Evolutionary conservation across 2,797 vertebrate genomes (phyloP).

Genomic region (Xenopus petersii): DNA sequence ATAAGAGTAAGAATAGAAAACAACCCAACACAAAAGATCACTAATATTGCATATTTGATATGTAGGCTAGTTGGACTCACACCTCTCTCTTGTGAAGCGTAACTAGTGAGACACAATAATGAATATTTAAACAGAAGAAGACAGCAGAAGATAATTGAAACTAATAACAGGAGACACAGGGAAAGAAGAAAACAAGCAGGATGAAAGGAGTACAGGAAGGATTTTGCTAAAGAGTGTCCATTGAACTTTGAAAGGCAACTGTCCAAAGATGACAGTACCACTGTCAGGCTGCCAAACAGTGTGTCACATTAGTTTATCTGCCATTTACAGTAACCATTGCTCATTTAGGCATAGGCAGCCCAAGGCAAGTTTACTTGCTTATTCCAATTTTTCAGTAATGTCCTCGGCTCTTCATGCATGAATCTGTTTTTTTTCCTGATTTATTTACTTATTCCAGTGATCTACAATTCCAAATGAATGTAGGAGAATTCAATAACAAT

Average conservation of each 20-base stretch:
- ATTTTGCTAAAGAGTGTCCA: conserved; percentile 22
- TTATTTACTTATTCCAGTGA: conserved; percentile 43
- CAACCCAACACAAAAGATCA: background rate
- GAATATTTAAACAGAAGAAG: conserved; percentile 48
- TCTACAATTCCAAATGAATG: conserved; percentile 1
- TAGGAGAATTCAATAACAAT: background rate
- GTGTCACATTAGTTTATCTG: conserved; percentile 46
- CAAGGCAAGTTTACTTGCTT: conserved; percentile 45
- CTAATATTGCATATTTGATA: background rate
- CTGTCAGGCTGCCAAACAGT: conserved; percentile 45
- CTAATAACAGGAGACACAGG: conserved; percentile 39
- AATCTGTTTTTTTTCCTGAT: conserved; percentile 45
- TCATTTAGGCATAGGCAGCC: conserved; percentile 46
- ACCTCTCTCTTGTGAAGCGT: conserved; percentile 25
- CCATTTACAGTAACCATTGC: conserved; percentile 43
- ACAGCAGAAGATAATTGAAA: conserved; percentile 47
- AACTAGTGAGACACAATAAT: conserved; percentile 35
- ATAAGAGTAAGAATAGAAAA: background rate
- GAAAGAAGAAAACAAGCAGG: conserved; percentile 30
- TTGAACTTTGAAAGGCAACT: conserved; percentile 47
- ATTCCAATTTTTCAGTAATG: conserved; percentile 41
- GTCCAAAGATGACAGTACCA: conserved; percentile 43
- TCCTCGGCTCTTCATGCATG: conserved; percentile 43
- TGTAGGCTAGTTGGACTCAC: conserved; percentile 16
- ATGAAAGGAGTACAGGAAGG: conserved; percentile 27